Conservation (phyloP, 2,797 vertebrate genomes). For the Naso thynnoides region DNA sequence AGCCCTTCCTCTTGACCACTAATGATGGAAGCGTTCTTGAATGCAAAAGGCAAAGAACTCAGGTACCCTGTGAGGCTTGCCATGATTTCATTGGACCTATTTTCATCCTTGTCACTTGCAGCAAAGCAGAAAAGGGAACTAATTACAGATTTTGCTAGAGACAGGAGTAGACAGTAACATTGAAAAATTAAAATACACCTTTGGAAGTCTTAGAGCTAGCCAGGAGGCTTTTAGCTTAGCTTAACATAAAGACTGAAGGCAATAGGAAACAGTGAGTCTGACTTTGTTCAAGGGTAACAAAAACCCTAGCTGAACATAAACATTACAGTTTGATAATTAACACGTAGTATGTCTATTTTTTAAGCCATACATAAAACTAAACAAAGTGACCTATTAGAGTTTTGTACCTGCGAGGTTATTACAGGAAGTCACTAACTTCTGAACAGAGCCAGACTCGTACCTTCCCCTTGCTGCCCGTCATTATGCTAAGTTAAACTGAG, state of each 20-base stretch:
- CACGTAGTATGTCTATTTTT: not conserved
- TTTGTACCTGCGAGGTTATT: too few relatives aligned
- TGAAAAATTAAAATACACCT: too few relatives aligned
- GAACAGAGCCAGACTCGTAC: too few relatives aligned
- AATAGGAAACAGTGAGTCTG: not conserved
- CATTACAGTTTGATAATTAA: not conserved
- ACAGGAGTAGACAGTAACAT: not conserved
- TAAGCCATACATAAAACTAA: not conserved
- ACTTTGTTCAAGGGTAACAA: not conserved
- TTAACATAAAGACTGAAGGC: not conserved
- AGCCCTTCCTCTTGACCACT: slow-evolving; percentile 94
- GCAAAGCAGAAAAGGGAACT: slow-evolving; percentile 13
- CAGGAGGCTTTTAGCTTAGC: not conserved
- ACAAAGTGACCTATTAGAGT: too few relatives aligned
- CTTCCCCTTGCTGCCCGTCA: not conserved
- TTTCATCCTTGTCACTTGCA: slow-evolving; percentile 86
- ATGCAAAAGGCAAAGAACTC: slow-evolving; percentile 88
- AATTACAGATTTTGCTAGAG: not conserved
- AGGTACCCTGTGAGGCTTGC: slow-evolving; percentile 87
- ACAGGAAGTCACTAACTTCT: too few relatives aligned
- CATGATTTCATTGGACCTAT: slow-evolving; percentile 87
- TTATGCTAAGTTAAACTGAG: not conserved
- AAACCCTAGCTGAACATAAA: not conserved
- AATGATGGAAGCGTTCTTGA: slow-evolving; percentile 93
- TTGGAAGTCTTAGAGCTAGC: not conserved